Base-by-base conservation (phyloP, 1,140 invertebrate genomes). In the Brachystomella parvula region DNA sequence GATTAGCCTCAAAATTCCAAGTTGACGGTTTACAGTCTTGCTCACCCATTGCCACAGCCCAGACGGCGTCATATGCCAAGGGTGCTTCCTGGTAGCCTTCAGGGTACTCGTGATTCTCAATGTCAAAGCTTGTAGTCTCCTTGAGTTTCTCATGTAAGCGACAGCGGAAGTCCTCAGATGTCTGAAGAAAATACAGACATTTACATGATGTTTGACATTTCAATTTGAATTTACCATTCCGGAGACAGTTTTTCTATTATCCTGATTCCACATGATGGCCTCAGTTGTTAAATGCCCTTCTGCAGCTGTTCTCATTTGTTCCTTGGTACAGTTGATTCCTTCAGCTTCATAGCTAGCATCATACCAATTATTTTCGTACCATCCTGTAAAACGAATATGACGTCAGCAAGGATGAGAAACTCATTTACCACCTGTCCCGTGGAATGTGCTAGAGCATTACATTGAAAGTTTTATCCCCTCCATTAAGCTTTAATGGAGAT, bases 321-420 rank as follows among this genome's bases (percentile, higher is more conserved):
- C 90, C 44, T 83, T 83, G 0, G 93, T 96, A 76, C 97, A 99
- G 66, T 93, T 87, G 30, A 98, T 88, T 21, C 87, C 85, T 77
- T 95, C 91, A 58, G 91, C 87, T 65, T 91, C 85, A n/a, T 93
- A 77, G 74, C 90, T 89, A 0, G 86, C 83, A 75, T 92, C 89
- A 77, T 94, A 99, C 96, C 96, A 99, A 75, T 98, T 95, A 76
- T 99, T 95, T 75, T 98, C 94, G 78, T 99, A 99, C 96, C 96
- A 99, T 47, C 90, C 88, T 90, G 47, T 3, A 47, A 47, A 39
- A 53, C n/a, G 26, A 47, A 62, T 12, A 62, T 12, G 24, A 24
- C 9, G 39, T 47, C n/a, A 35, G 2, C 9, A 53, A 47, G 3
- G 47, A 62, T 17, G 39, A 62, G 17, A 35, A 47, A n/a, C 9